Evolutionary conservation across 2,888 invertebrate genomes (phyloP), one percentile per base, ranked within the genome.

Genomic region (Drosophila lacicola): DNA sequence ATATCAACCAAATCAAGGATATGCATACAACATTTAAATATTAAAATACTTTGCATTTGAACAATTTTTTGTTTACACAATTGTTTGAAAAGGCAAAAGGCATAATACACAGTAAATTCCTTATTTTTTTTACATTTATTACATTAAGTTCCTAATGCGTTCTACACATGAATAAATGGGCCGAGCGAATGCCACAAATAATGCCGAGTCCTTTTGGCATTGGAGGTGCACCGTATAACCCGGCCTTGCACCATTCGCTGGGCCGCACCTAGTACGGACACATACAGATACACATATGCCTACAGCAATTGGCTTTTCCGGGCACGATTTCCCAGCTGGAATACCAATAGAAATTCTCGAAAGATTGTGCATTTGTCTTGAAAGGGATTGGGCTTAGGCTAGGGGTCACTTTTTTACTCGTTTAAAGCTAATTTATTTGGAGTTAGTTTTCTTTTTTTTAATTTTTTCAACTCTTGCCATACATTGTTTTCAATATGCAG

Each of bases 351-450:
- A 57, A 64, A 42, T 41, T 39, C 55, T 42, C 34, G 50, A 56
- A 56, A 51, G 34, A 66, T 65, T 67, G 51, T 63, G 49, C 61
- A 61, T 10, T 37, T 33, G 14, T 37, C 21, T 21, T n/a, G 11
- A 39, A 57, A 37, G 36, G 62, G 61, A 50, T 13, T 14, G 19
- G 21, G 36, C 19, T 56, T 37, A 45, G 44, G 82, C 82, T 25
- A 42, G 36, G 47, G 70, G 73, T 63, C 60, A 21, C 36, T 45
- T 62, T 53, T 67, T 64, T 42, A 57, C 34, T 62, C 36, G 10
- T 57, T 85, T 83, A 83, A 83, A 83, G 82, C 82, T 83, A 82
- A 70, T 82, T 85, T 67, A 66, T 67, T 82, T 73, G 77, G 80
- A 85, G 70, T 71, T 64, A 72, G 10, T 25, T 51, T 14, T 11